Evolutionary conservation across 2,888 invertebrate species (phyloP), one percentile per base, ranked within the genome.

Genomic region (Taenaris catops): DNA sequence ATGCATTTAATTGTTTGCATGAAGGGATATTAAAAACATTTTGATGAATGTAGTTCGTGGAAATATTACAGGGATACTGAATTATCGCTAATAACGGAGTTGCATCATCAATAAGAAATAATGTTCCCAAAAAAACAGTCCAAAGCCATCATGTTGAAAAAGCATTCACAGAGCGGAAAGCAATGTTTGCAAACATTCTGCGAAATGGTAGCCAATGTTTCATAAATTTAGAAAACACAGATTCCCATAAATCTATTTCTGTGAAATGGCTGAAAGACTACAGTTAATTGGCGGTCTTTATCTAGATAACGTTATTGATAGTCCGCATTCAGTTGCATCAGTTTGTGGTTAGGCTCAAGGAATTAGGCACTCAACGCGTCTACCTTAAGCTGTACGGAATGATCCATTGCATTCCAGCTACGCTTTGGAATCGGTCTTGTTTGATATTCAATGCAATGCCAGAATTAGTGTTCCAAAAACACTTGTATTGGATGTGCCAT

Each of bases 311-410:
- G 34, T 46, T 38, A 47, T 47, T 42, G 45, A 46, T 37, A 42
- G 40, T 42, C 10, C 38, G 38, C 23, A 38, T 34, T 35, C 23
- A 47, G 37, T 36, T 42, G 37, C 33, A 44, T 41, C 41, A 36
- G 42, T 43, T 48, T 48, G 48, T 27, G 44, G 47, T 46, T 32
- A 38, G 40, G 25, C 36, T 48, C 25, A 34, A 40, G 37, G 41
- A 40, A 45, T 47, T 50, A 50, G 49, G 50, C 45, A 51, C 50
- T 48, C 47, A 40, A 42, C 44, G 44, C 34, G 25, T 38, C 38
- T 41, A 46, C 45, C 44, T 46, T 51, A 50, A 51, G 46, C 50
- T 41, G 33, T 33, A 39, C 34, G 42, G 45, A 52, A 48, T 48
- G 48, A 49, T 48, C 46, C 34, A 24, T 37, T 43, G 37, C 43